Base-by-base conservation (phyloP, 2,113 vertebrate species). In the Columbina picui region DNA sequence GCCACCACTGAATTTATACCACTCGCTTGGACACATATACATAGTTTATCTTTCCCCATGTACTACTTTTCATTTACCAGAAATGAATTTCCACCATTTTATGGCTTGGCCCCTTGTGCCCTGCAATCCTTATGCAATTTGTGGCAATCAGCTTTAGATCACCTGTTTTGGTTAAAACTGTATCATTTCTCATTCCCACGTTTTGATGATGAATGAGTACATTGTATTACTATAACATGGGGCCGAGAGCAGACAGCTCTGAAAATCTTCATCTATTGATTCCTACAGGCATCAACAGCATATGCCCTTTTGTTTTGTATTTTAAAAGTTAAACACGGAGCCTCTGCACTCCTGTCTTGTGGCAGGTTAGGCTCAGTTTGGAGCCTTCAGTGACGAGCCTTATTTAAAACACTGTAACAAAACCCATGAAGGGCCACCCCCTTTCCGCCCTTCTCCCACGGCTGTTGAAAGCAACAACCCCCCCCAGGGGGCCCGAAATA, bases 201-300 rank as follows among this genome's bases (percentile, higher is more conserved):
- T 7, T 36, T 9, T n/a, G n/a, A n/a, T 52, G 47, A 52, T 25
- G 39, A 65, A 60, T 5, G 16, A 39, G 25, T 5, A 45, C 0
- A 0, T 20, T 20, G 13, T 45, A 45, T 45, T 45, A 45, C 18
- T 14, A 1, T 9, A 52, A 57, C 25, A 60, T 1, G 0, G 45
- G 21, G 4, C 52, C 6, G 41, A 38, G 11, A 57, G 47, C 29
- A 47, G 19, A 16, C 22, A 45, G 74, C 53, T 84, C 61, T 67
- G 49, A 71, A 71, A 84, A 52, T 13, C 32, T 22, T 84, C 32
- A 56, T 23, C 29, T 57, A 2, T 25, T 12, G 22, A 68, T 63
- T 61, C 53, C 53, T 21, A 20, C 29, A 21, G 36, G 53, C 47
- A 34, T 4, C 45, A 57, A 6, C 22, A 36, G 23, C 15, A 20